phyloP scores from a whole-genome alignment of 2,113 vertebrate species.

The Puffinus mauretanicus region DNA sequence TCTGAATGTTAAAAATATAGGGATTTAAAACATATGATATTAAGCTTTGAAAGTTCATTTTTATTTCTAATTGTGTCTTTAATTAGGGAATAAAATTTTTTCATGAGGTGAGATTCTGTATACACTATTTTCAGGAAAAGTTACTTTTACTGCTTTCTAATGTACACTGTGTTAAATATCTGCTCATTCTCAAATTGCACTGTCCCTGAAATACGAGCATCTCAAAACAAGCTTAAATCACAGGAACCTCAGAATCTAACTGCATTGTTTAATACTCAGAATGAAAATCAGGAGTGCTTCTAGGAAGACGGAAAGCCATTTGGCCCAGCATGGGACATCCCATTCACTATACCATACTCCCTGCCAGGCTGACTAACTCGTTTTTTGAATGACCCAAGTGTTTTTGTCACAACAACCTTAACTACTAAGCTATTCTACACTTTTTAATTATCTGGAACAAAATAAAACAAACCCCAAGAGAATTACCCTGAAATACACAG shows the following conservation, averaged over 20 bases:
- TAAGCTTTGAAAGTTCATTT: background rate
- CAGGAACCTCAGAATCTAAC: background rate
- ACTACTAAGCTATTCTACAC: background rate
- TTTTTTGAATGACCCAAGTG: background rate
- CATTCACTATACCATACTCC: background rate
- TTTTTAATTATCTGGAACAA: slow-evolving; percentile 17
- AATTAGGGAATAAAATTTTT: background rate
- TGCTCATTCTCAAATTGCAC: background rate
- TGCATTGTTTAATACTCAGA: background rate
- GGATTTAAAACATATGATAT: fast-evolving
- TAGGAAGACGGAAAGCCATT: background rate
- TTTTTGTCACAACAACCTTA: background rate
- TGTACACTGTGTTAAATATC: fast-evolving
- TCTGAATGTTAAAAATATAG: background rate
- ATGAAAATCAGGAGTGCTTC: background rate
- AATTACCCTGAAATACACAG: background rate
- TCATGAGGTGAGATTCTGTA: background rate
- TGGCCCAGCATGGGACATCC: background rate
- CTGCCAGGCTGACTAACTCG: slow-evolving; percentile 12
- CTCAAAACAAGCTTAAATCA: background rate
- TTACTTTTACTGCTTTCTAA: background rate
- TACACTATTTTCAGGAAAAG: background rate
- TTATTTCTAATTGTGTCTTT: background rate
- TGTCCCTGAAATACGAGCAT: fast-evolving
- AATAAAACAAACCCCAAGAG: background rate